Conservation (phyloP, 2,113 vertebrate species). For the Seriola aureovittata region DNA sequence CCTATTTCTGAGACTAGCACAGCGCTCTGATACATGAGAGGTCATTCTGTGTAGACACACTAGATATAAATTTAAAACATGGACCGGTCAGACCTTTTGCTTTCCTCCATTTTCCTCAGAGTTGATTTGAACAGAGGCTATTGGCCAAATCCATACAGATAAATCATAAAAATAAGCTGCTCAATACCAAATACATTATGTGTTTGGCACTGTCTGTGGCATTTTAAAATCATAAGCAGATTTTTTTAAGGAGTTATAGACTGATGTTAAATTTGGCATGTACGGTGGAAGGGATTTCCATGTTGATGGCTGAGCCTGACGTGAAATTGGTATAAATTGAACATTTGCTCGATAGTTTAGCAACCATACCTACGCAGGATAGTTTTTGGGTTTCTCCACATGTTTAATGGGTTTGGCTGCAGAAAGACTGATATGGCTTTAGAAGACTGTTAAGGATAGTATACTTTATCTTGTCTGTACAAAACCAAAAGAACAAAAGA, state of each 20-base stretch:
- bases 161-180: constrained; percentile 79
- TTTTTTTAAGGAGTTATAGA: constrained; percentile 63
- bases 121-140: constrained; percentile 62
- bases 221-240: constrained; percentile 76
- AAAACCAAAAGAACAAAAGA: background rate
- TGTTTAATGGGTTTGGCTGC: background rate
- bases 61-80: constrained; percentile 62
- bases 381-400: constrained; percentile 3
- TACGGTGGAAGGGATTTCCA: constrained; percentile 57
- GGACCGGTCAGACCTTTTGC: constrained; percentile 57
- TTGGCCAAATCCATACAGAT: constrained; percentile 76
- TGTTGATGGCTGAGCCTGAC: constrained; percentile 55
- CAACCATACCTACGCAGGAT: background rate
- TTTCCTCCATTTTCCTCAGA: constrained; percentile 47
- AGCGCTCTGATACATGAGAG: constrained; percentile 27
- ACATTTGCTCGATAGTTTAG: constrained; percentile 26
- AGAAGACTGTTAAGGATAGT: background rate
- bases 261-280: constrained; percentile 63
- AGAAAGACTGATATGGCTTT: background rate
- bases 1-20: constrained; percentile 38
- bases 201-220: constrained; percentile 61
- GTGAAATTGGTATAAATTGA: constrained; percentile 38
- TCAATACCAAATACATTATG: constrained; percentile 69
- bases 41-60: constrained; percentile 42
- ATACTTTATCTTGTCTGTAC: background rate